Conservation (phyloP, 2,797 vertebrate species). For the Sphaeramia orbicularis region DNA sequence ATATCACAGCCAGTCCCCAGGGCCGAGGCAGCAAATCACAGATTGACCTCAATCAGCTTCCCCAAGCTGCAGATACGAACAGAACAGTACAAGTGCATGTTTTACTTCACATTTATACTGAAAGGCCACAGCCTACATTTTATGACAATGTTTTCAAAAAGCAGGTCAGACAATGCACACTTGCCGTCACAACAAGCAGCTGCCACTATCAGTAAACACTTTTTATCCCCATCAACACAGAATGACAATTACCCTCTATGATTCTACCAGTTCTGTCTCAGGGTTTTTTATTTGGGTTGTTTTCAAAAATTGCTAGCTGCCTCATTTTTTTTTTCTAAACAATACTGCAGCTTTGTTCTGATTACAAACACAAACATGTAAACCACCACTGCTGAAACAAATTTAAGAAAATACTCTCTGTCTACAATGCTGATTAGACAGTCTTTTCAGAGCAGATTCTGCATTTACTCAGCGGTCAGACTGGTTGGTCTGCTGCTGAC, state of each 20-base stretch:
- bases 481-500: neutral
- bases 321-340: neutral
- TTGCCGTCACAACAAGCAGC: neutral
- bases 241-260: neutral
- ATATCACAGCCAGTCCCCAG: conserved; percentile 53
- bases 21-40: conserved; percentile 77
- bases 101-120: conserved; percentile 36
- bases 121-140: conserved; percentile 27
- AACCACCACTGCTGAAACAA: conserved; percentile 22
- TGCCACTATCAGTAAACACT: conserved; percentile 2
- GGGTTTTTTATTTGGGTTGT: conserved; percentile 19
- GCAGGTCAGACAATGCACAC: conserved; percentile 24
- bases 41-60: conserved; percentile 79
- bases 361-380: conserved; percentile 17
- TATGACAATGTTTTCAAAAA: conserved; percentile 22
- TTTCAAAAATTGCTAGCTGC: conserved; percentile 33
- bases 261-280: neutral
- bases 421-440: conserved; percentile 3
- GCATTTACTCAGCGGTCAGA: conserved; percentile 9
- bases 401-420: conserved; percentile 4
- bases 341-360: conserved; percentile 4
- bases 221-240: conserved; percentile 3
- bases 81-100: conserved; percentile 26
- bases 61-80: conserved; percentile 57
- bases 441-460: conserved; percentile 1